Evolutionary conservation across 2,113 vertebrate species (phyloP), one percentile per base, ranked within the genome.

Genomic region (Hyaena hyaena): DNA sequence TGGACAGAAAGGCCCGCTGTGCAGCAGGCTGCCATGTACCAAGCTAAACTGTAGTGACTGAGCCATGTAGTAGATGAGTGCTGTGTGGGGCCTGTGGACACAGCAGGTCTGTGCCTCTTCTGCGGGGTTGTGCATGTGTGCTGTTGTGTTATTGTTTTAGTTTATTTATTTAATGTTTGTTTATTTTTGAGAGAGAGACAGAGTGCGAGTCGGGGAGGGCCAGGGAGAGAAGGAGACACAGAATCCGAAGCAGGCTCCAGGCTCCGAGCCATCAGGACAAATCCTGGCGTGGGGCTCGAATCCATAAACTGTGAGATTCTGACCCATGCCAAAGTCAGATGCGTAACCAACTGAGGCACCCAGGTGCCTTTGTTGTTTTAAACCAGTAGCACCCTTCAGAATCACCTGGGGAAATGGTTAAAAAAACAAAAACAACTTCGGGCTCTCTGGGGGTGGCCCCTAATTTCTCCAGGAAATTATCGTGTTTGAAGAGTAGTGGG

Each of bases 11-110:
- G 43, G 7, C 0, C 0, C 14, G 39, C 28, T 58, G 39, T 76
- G 26, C 11, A 15, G 5, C 24, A 39, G 31, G 21, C 10, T 48
- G 33, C 61, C 39, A 7, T 1, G 0, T 48, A 1, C 11, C 7
- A 79, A 28, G n/a, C 21, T 45, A 10, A 63, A 5, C 53, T 45
- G 11, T 61, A 74, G 6, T 50, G 19, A 65, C 9, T 4, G 12
- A 77, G 26, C 45, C 4, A 33, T 5, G 28, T 58, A 19, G 5
- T 19, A 2, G 19, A 1, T 26, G 35, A 24, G 14, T 19, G 73
- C 31, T 6, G 16, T 82, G 63, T n/a, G 53, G 63, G 9, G 19
- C 10, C 17, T 23, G 50, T 33, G 28, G 17, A 11, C 39, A 2
- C 61, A 33, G 4, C 50, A 19, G 19, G n/a, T 28, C 23, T 39